These are phyloP conservation scores for Caenorhabditis zanzibari DNA, from an alignment of 2,888 invertebrate genomes.

Conservation along the genomic window DNA sequence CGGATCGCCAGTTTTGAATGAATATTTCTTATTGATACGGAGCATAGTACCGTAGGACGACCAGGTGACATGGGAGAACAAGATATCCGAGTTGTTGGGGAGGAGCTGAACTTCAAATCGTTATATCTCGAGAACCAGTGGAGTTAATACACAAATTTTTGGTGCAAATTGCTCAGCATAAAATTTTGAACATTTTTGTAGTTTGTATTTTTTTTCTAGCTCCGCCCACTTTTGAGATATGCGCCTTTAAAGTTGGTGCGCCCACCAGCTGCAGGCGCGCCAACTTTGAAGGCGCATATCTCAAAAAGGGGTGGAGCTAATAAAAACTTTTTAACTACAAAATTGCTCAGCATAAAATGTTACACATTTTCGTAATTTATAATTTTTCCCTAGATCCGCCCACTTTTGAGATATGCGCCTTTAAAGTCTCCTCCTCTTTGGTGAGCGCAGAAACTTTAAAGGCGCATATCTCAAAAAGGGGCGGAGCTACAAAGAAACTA, in stretches of 20 bases:
- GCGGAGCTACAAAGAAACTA: neutral
- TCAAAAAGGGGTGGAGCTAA: neutral
- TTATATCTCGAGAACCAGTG: neutral
- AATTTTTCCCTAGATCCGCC: no score
- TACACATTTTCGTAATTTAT: no score
- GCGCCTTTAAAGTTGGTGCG: no score
- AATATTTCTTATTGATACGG: conserved; percentile 85
- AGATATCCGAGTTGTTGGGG: conserved; percentile 78
- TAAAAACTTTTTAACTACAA: neutral
- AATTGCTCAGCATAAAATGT: no score
- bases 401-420: no score
- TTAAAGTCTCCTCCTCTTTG: no score
- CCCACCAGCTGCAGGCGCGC: no score
- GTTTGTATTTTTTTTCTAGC: no score
- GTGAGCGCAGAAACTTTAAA: no score
- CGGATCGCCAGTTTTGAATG: conserved; percentile 74
- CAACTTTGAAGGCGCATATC: conserved; percentile 2
- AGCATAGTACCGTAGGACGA: conserved; percentile 80
- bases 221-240: no score
- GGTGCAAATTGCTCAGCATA: neutral
- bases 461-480: neutral
- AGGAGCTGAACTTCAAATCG: conserved; percentile 43
- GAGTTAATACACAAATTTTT: neutral
- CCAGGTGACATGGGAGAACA: conserved; percentile 83
- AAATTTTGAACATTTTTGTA: neutral